Evolutionary conservation across 2,797 vertebrate genomes (phyloP).

Genomic region (Triplophysa bombifrons): DNA sequence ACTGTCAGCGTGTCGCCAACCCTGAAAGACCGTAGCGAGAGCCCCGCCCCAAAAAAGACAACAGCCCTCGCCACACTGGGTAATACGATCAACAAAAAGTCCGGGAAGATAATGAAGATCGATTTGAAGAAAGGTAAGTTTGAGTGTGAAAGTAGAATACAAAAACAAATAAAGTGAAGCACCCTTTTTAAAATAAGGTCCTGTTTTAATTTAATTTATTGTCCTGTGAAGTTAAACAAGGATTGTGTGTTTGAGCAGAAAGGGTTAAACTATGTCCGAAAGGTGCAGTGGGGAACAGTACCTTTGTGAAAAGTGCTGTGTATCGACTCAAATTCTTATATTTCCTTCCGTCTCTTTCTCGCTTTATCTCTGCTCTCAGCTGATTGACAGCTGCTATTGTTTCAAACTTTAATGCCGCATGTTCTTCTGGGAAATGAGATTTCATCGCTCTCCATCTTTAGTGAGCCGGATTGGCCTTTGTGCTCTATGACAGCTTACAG

Average conservation of each 20-base stretch:
- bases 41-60: slow-evolving; percentile 65
- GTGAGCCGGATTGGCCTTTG: slow-evolving; percentile 68
- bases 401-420: slow-evolving; percentile 75
- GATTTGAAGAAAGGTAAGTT: slow-evolving; percentile 91
- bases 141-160: neutral
- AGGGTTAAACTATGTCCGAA: neutral
- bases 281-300: neutral
- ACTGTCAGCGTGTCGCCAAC: slow-evolving; percentile 35
- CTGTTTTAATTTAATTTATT: too few relatives aligned
- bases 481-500: slow-evolving; percentile 34
- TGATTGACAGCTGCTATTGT: slow-evolving; percentile 76
- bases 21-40: slow-evolving; percentile 59
- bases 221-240: neutral
- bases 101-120: slow-evolving; percentile 85
- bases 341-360: neutral
- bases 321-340: neutral
- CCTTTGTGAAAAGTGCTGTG: slow-evolving; percentile 6
- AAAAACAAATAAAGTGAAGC: neutral
- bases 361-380: slow-evolving; percentile 47
- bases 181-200: neutral
- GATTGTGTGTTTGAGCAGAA: neutral
- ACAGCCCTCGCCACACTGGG: slow-evolving; percentile 71
- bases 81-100: slow-evolving; percentile 80
- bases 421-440: slow-evolving; percentile 75
- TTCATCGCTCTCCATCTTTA: slow-evolving; percentile 75